Percentiles rank a stretch among this genome's conserved stretches.
phyloP scores from a whole-genome alignment of 2,888 invertebrate species.

The Tricholauxania praeusta region DNA sequence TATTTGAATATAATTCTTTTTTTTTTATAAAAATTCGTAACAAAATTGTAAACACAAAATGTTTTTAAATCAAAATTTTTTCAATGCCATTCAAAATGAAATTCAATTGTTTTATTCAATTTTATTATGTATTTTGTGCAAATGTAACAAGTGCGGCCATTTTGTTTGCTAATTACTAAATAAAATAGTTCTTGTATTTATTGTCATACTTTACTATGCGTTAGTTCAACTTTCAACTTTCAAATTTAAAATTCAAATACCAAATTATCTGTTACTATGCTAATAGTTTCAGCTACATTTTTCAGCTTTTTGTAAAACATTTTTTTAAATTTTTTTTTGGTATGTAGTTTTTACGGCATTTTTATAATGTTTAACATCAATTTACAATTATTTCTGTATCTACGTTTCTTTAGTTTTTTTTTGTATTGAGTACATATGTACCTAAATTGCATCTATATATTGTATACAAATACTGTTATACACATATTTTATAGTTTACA shows the following conservation, averaged over 20 bases:
- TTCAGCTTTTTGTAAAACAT: slow-evolving; percentile 1
- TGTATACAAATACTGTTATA: neutral
- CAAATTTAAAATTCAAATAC: too few species aligned
- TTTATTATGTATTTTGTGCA: slow-evolving; percentile 28
- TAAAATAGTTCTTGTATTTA: neutral
- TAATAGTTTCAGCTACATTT: slow-evolving; percentile 12
- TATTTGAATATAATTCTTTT: too few species aligned
- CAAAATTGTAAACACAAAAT: too few species aligned
- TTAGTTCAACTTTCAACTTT: too few species aligned
- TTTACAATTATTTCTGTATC: slow-evolving; percentile 12
- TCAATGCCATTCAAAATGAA: neutral
- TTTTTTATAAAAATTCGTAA: too few species aligned
- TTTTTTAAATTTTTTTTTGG: neutral
- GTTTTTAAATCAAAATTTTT: neutral
- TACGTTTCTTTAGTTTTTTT: neutral
- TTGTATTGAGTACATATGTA: neutral
- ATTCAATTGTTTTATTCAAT: neutral
- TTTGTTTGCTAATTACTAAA: slow-evolving; percentile 4
- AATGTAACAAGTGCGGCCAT: slow-evolving; percentile 36
- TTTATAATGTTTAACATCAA: slow-evolving; percentile 13
- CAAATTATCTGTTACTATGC: neutral
- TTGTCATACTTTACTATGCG: slow-evolving; percentile 2
- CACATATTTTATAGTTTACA: slow-evolving; percentile 1
- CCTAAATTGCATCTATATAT: neutral
- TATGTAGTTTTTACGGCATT: neutral